These are phyloP conservation scores for Temnothorax nylanderi DNA, from an alignment of 1,140 invertebrate species.

Conservation along the genomic window DNA sequence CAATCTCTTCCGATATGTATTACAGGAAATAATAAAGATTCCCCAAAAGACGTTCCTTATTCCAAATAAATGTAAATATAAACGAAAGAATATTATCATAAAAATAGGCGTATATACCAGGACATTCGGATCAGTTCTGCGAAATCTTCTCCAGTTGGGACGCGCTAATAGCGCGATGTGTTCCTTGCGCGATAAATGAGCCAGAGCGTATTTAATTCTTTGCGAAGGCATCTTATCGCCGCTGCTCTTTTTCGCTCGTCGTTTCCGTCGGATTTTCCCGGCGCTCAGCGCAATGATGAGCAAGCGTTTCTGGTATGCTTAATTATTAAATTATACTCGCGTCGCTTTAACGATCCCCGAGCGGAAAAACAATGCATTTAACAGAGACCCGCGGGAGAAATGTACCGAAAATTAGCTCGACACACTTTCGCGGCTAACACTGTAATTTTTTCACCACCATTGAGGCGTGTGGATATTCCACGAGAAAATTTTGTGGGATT, in stretches of 20 bases:
- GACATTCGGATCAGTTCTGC: conserved; percentile 70
- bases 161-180: conserved; percentile 76
- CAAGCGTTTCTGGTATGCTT: conserved; percentile 26
- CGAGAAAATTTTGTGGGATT: conserved; percentile 27
- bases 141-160: conserved; percentile 77
- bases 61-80: neutral
- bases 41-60: neutral
- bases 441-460: conserved; percentile 49
- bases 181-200: conserved; percentile 76
- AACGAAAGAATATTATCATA: neutral
- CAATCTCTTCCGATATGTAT: neutral
- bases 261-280: neutral
- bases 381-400: neutral
- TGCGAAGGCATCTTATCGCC: conserved; percentile 72
- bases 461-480: conserved; percentile 21
- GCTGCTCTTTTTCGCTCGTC: neutral
- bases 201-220: conserved; percentile 80
- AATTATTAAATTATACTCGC: conserved; percentile 46
- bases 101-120: conserved; percentile 63
- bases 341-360: conserved; percentile 17
- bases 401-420: conserved; percentile 39
- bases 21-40: neutral
- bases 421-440: conserved; percentile 26
- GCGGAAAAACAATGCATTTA: conserved; percentile 23
- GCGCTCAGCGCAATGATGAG: neutral